phyloP scores from a whole-genome alignment of 2,888 invertebrate genomes.

The Dryocosmus kuriphilus region DNA sequence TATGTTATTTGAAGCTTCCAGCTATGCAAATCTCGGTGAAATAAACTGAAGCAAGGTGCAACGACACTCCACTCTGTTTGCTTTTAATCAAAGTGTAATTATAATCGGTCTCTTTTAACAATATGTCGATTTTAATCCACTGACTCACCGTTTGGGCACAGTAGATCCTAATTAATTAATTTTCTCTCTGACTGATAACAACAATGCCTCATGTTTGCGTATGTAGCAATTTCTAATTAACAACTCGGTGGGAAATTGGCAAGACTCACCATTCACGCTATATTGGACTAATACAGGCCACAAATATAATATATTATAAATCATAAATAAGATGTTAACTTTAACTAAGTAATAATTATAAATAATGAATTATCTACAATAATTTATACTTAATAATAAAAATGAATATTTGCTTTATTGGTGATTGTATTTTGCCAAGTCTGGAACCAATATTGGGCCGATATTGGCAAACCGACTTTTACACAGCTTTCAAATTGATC shows the following conservation, averaged over 20 bases:
- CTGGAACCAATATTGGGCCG: too few relatives aligned
- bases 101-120: slow-evolving; percentile 13
- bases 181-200: neutral
- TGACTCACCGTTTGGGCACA: neutral
- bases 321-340: too few relatives aligned
- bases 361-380: too few relatives aligned
- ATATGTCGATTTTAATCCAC: slow-evolving; percentile 7
- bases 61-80: neutral
- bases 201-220: neutral
- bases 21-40: slow-evolving; percentile 28
- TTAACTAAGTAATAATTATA: too few relatives aligned
- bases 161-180: neutral
- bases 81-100: slow-evolving; percentile 25
- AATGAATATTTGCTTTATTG: too few relatives aligned
- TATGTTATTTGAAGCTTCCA: slow-evolving; percentile 17
- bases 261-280: too few relatives aligned
- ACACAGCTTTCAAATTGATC: too few relatives aligned
- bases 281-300: too few relatives aligned
- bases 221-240: neutral
- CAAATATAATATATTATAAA: too few relatives aligned
- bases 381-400: too few relatives aligned
- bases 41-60: slow-evolving; percentile 3
- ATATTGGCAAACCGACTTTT: too few relatives aligned
- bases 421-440: too few relatives aligned
- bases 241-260: neutral